phyloP scores from a whole-genome alignment of 2,113 vertebrate genomes.

The Opisthocomus hoazin region DNA sequence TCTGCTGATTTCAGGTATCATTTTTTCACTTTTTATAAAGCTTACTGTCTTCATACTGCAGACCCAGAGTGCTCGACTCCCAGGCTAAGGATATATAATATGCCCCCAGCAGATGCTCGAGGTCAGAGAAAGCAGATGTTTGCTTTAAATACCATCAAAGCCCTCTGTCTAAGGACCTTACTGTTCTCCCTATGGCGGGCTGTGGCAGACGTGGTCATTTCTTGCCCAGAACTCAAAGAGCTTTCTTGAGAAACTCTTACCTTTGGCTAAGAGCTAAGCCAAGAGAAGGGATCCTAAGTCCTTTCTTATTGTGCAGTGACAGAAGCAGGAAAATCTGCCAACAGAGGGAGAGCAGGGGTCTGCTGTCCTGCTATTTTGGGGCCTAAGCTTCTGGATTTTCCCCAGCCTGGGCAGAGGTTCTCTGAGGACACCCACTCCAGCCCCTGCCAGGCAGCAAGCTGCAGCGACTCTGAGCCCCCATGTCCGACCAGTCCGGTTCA shows the following conservation, averaged over 20 bases:
- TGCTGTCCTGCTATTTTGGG: background rate
- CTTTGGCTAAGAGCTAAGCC: background rate
- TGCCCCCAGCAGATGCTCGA: background rate
- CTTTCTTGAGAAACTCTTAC: background rate
- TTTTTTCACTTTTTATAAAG: background rate
- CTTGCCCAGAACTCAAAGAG: background rate
- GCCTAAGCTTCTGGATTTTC: background rate
- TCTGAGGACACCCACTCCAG: background rate
- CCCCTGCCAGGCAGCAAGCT: background rate
- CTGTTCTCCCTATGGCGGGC: background rate
- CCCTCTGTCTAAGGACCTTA: background rate
- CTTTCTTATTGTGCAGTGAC: background rate
- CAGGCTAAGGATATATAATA: background rate
- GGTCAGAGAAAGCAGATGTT: background rate
- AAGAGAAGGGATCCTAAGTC: background rate
- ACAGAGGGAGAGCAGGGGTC: background rate
- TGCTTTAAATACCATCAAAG: background rate
- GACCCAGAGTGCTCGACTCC: background rate
- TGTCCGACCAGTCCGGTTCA: fast-evolving
- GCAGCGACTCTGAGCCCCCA: background rate
- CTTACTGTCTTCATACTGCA: background rate
- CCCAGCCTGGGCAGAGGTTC: background rate
- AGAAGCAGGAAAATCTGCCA: background rate
- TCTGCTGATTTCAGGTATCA: too few species aligned
- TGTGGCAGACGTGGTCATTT: fast-evolving